These are phyloP conservation scores for Syrphus vitripennis DNA, from an alignment of 2,888 invertebrate genomes.

Conservation along the genomic window DNA sequence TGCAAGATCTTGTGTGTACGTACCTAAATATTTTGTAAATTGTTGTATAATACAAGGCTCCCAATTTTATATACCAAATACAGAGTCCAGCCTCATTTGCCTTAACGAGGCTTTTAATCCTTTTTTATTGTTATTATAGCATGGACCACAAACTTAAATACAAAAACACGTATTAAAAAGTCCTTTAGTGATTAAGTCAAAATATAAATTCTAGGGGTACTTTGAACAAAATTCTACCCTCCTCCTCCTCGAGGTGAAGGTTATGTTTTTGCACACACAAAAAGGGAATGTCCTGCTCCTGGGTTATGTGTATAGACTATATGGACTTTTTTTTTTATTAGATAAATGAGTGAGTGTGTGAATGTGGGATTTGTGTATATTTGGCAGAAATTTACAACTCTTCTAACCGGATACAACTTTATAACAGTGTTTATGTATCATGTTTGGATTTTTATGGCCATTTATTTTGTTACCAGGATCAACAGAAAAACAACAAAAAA, in stretches of 20 bases:
- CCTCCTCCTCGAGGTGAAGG: constrained; percentile 4
- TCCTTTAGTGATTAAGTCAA: constrained; percentile 40
- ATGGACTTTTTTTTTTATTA: not conserved
- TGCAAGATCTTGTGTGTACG: not conserved
- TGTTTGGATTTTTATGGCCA: constrained; percentile 67
- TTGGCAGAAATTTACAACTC: constrained; percentile 55
- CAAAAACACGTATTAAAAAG: constrained; percentile 45
- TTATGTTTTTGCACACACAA: constrained; percentile 32
- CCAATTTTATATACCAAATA: not conserved
- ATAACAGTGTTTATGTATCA: constrained; percentile 66
- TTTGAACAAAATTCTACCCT: not conserved
- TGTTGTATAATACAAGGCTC: not conserved
- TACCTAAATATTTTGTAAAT: not conserved
- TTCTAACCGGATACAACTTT: constrained; percentile 62
- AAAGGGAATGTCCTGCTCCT: constrained; percentile 33
- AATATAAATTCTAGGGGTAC: not conserved
- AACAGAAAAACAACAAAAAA: constrained; percentile 1
- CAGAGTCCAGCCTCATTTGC: constrained; percentile 20
- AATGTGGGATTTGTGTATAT: constrained; percentile 9
- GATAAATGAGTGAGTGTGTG: not conserved
- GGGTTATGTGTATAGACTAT: not conserved
- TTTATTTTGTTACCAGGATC: constrained; percentile 64
- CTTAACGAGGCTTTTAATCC: constrained; percentile 25
- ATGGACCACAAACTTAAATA: constrained; percentile 24
- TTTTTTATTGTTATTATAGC: constrained; percentile 23